phyloP scores from a whole-genome alignment of 2,888 invertebrate species.

The Synanthedon formicaeformis region DNA sequence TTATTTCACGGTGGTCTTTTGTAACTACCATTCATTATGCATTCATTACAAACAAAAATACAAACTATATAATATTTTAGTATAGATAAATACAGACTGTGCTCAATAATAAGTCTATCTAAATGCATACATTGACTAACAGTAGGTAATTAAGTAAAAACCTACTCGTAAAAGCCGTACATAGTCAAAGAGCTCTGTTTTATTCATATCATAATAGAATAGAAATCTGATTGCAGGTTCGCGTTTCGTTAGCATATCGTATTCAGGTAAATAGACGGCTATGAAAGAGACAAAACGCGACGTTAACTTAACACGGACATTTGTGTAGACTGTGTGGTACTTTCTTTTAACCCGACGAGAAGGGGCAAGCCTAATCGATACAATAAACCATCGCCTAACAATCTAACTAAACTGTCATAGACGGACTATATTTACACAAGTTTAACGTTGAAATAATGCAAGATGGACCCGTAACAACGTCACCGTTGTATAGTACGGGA shows the following conservation, averaged over 20 bases:
- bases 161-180: too few species aligned
- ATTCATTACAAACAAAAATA: too few species aligned
- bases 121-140: too few species aligned
- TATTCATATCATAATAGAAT: too few species aligned
- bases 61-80: too few species aligned
- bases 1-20: too few species aligned
- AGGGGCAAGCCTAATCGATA: conserved; percentile 44
- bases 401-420: conserved; percentile 6
- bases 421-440: background rate
- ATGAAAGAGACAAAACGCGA: conserved; percentile 8
- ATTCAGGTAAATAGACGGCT: conserved; percentile 23
- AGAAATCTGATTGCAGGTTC: too few species aligned
- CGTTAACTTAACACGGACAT: conserved; percentile 34
- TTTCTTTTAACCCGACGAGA: conserved; percentile 27
- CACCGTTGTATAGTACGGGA: conserved; percentile 55
- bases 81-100: too few species aligned
- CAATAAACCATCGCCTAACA: conserved; percentile 25
- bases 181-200: too few species aligned
- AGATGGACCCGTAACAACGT: conserved; percentile 13
- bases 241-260: conserved; percentile 1
- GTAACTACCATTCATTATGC: too few species aligned
- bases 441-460: background rate
- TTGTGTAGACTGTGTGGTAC: conserved; percentile 30
- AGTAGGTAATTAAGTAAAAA: too few species aligned
- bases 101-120: too few species aligned